Base-by-base conservation (phyloP, 2,888 invertebrate genomes). In the Phrixothrix hirtus region DNA sequence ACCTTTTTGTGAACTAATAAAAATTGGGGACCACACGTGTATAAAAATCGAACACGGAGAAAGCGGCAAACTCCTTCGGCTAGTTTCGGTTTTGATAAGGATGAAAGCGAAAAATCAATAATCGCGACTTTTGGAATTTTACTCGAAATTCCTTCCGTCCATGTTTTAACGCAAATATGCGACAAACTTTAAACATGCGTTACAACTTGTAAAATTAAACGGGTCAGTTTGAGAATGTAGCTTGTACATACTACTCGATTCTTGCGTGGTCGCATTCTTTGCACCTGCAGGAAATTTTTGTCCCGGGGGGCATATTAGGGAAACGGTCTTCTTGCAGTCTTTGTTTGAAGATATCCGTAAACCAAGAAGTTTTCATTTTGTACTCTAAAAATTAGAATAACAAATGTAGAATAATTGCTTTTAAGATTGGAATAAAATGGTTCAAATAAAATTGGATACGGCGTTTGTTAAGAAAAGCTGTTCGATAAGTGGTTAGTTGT, bases 181-280 rank as follows among this genome's bases (percentile, higher is more conserved):
- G 60, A 60, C 57, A 60, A 57, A 61, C 58, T 58, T 59, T 59
- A 60, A 59, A 58, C 57, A 60, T 55, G 60, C 48, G 48, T 30
- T 17, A 34, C 41, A 52, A 58, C 61, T 48, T 63, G 57, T 62
- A 56, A 61, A 63, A 59, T 49, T 49, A 48, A 63, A 72, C 71
- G 71, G 73, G 73, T 72, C 73, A 73, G 71, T 68, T 71, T 63
- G 68, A 73, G 73, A 74, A 73, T 74, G 72, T 73, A 69, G 68
- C 71, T 69, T 70, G 71, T 69, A 26, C 12, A 15, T 10, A 43
- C 42, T 46, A 47, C 42, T 47, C 42, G 39, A 52, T 52, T 42
- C 46, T 46, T 37, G 52, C 69, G 68, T 66, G 70, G 68, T 42
- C 65, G 62, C 64, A 26, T 27, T 69, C 65, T 66, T 62, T 46